These are phyloP conservation scores for Enteromius trimaculatus DNA, from an alignment of 2,797 vertebrate species.

Conservation along the genomic window DNA sequence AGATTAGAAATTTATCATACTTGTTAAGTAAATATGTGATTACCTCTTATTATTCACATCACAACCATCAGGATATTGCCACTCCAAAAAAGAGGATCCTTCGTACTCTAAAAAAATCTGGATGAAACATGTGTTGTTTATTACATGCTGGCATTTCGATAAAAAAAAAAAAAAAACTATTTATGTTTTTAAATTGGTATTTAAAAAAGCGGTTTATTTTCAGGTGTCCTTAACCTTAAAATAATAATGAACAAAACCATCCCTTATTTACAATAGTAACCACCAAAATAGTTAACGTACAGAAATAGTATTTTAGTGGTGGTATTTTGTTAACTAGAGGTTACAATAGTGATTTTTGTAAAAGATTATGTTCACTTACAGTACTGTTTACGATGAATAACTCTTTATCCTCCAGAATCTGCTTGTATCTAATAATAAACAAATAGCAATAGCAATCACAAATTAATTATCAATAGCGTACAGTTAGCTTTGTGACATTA, in stretches of 20 bases:
- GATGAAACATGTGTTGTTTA: background rate
- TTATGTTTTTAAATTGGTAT: background rate
- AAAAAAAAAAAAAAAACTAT: background rate
- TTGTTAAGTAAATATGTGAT: background rate
- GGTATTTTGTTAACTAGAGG: too few species aligned
- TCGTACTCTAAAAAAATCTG: constrained; percentile 11
- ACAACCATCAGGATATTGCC: constrained; percentile 26
- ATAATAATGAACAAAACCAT: background rate
- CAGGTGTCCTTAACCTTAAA: background rate
- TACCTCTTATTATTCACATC: constrained; percentile 21
- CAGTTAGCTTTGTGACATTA: background rate
- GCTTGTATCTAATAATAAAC: constrained; percentile 1
- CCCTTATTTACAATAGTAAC: background rate
- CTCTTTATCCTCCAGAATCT: constrained; percentile 13
- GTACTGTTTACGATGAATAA: constrained; percentile 6
- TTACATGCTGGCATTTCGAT: background rate
- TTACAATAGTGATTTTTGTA: too few species aligned
- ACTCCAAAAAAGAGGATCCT: constrained; percentile 37
- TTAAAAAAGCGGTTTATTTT: background rate
- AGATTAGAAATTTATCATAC: background rate
- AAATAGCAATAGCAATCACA: background rate
- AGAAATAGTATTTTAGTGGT: background rate
- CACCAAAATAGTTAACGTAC: background rate
- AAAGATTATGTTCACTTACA: background rate
- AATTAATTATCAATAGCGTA: background rate